Conservation (phyloP, 1,140 invertebrate genomes). For the Coelopa frigida region DNA sequence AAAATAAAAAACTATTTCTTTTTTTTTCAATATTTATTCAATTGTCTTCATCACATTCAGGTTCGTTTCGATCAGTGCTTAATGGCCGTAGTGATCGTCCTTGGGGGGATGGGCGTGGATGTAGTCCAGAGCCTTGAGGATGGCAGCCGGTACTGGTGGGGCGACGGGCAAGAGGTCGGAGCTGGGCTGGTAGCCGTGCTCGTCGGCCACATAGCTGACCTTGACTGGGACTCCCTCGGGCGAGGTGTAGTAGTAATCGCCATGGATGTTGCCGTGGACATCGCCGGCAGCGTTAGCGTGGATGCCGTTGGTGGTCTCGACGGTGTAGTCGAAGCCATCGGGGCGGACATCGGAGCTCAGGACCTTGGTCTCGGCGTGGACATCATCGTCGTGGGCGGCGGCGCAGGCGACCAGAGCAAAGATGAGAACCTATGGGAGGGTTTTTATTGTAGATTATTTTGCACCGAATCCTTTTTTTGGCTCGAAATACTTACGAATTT, state of each 20-base stretch:
- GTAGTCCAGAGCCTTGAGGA: constrained; percentile 45
- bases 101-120: constrained; percentile 34
- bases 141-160: constrained; percentile 48
- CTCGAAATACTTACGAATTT: no score
- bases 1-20: no score
- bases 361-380: constrained; percentile 22
- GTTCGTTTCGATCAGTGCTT: no score
- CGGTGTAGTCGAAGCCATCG: constrained; percentile 45
- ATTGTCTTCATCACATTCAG: no score
- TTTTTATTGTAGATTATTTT: no score
- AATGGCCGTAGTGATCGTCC: no score
- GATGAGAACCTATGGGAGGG: no score
- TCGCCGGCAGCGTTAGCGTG: constrained; percentile 48
- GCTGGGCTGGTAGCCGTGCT: constrained; percentile 25
- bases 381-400: constrained; percentile 20
- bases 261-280: constrained; percentile 30
- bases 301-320: constrained; percentile 54
- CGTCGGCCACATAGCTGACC: constrained; percentile 48
- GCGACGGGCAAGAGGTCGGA: constrained; percentile 51
- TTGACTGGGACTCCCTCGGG: constrained; percentile 39
- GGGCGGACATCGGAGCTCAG: constrained; percentile 26
- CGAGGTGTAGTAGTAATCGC: constrained; percentile 21
- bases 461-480: no score
- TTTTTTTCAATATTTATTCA: no score
- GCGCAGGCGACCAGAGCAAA: no score